Conservation (phyloP, 2,888 invertebrate genomes). For the Nomada fabriciana region DNA sequence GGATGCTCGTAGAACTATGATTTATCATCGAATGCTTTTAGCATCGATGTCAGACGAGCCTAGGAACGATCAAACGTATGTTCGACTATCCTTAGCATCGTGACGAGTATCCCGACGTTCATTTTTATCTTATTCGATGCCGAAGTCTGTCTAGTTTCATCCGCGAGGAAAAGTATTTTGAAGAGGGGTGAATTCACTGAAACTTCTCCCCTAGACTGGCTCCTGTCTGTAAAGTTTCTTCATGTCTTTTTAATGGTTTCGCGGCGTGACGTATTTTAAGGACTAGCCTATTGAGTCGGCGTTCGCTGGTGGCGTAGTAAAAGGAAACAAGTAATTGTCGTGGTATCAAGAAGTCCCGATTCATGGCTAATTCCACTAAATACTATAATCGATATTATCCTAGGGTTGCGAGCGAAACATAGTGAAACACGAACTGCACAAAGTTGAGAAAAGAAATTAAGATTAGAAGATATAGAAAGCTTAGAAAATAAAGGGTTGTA, state of each 20-base stretch:
- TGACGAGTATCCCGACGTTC: not conserved
- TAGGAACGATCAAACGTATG: not conserved
- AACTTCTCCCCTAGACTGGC: constrained; percentile 15
- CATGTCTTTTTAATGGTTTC: constrained; percentile 35
- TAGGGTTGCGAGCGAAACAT: too few relatives aligned
- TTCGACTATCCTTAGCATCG: not conserved
- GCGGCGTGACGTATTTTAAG: constrained; percentile 34
- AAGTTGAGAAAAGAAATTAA: not conserved
- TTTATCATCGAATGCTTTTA: constrained; percentile 44
- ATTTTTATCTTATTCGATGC: not conserved
- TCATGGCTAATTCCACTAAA: not conserved
- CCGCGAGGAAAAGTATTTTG: not conserved
- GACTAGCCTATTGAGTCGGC: not conserved
- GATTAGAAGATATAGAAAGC: too few relatives aligned
- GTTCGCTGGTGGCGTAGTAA: not conserved
- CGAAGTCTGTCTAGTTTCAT: not conserved
- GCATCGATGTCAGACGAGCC: not conserved
- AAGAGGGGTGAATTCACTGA: constrained; percentile 3
- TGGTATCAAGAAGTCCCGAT: not conserved
- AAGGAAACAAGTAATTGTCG: not conserved
- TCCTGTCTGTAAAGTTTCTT: constrained; percentile 53
- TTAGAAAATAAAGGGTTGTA: too few relatives aligned
- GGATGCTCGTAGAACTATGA: not conserved
- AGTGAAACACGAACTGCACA: too few relatives aligned
- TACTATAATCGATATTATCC: not conserved